phyloP scores from a whole-genome alignment of 2,113 vertebrate genomes.

The Sula dactylatra region DNA sequence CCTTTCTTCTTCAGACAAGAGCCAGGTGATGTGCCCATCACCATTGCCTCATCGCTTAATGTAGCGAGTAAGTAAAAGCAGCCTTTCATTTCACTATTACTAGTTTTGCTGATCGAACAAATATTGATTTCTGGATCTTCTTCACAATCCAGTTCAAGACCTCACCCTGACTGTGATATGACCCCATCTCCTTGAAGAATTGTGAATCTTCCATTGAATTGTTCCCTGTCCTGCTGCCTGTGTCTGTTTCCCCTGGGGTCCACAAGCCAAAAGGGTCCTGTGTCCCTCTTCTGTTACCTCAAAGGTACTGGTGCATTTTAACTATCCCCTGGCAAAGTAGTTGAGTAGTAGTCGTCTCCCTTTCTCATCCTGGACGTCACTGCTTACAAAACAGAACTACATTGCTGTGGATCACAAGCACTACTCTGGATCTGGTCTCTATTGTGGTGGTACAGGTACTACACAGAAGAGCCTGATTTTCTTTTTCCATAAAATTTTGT shows the following conservation, averaged over 20 bases:
- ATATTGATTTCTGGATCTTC: background rate
- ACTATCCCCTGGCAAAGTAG: background rate
- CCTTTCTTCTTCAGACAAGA: background rate
- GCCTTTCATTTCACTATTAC: background rate
- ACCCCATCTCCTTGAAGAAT: background rate
- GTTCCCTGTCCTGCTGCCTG: background rate
- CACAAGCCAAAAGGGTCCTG: background rate
- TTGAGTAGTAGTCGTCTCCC: background rate
- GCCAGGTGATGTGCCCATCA: background rate
- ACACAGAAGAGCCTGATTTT: background rate
- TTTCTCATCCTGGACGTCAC: background rate
- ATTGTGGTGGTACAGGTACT: background rate
- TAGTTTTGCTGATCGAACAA: background rate
- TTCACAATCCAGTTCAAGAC: background rate
- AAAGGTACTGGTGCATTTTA: background rate
- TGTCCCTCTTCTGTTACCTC: background rate
- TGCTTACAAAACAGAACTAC: background rate
- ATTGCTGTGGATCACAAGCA: background rate
- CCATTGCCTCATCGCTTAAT: background rate
- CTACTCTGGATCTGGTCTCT: background rate
- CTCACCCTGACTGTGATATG: background rate
- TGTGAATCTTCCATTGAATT: background rate
- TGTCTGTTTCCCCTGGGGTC: background rate
- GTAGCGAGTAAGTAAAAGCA: background rate
- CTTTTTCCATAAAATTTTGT: background rate